Percentiles rank a stretch among this genome's conserved stretches.
These are phyloP conservation scores for Cheilosia variabilis DNA, from an alignment of 2,888 invertebrate species.

Conservation along the genomic window DNA sequence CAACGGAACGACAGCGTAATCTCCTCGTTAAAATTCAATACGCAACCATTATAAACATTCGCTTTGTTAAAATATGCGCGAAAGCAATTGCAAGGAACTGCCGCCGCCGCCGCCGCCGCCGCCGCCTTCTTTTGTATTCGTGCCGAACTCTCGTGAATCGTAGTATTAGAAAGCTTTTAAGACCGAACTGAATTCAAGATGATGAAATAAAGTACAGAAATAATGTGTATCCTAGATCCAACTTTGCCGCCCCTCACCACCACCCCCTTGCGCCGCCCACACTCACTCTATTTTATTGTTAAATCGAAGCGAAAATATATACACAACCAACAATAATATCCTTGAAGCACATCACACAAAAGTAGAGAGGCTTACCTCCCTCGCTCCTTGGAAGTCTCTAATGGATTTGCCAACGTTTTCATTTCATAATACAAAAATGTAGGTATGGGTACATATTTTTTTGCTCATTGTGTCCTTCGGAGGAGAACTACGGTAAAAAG, in stretches of 20 bases:
- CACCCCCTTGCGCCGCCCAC: conserved; percentile 5
- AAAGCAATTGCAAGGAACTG: conserved; percentile 73
- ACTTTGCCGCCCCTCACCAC: conserved; percentile 25
- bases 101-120: conserved; percentile 55
- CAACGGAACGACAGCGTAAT: conserved; percentile 54
- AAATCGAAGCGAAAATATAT: conserved; percentile 67
- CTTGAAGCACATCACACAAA: conserved; percentile 71
- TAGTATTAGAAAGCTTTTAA: conserved; percentile 74
- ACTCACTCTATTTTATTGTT: conserved; percentile 72
- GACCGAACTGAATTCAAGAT: conserved; percentile 72
- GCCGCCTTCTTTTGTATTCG: conserved; percentile 42
- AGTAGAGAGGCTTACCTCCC: conserved; percentile 57
- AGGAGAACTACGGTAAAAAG: conserved; percentile 29
- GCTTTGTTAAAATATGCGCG: conserved; percentile 76
- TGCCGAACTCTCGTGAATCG: conserved; percentile 35
- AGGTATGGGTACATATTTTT: conserved; percentile 13
- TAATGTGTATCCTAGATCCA: conserved; percentile 71
- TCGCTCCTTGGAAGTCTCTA: conserved; percentile 56
- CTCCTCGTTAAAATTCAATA: conserved; percentile 75
- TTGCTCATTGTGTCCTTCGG: conserved; percentile 55
- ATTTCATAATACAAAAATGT: conserved; percentile 63
- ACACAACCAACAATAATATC: conserved; percentile 72
- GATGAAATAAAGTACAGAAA: conserved; percentile 74
- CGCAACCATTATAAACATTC: conserved; percentile 75
- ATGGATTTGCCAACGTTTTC: conserved; percentile 72